These are phyloP conservation scores for Belgica antarctica DNA, from an alignment of 2,888 invertebrate species.

Conservation along the genomic window DNA sequence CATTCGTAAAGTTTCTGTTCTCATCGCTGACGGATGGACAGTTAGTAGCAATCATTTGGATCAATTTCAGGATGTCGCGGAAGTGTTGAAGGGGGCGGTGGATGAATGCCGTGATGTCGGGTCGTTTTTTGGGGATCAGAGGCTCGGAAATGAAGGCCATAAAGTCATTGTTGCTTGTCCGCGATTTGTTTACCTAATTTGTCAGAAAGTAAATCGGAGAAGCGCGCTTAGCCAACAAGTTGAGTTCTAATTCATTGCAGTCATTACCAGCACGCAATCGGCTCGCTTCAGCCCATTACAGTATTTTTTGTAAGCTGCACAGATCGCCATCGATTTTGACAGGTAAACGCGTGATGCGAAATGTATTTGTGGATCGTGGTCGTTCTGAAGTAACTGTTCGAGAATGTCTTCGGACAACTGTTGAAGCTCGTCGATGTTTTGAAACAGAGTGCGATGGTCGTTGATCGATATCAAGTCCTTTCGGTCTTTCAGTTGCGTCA, in stretches of 20 bases:
- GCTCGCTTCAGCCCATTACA: conserved; percentile 81
- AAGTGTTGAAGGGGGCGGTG: conserved; percentile 83
- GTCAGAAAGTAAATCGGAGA: conserved; percentile 16
- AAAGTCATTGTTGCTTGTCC: conserved; percentile 74
- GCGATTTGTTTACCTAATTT: conserved; percentile 64
- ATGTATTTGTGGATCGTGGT: conserved; percentile 68
- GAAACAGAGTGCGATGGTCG: conserved; percentile 77
- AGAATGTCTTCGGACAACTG: conserved; percentile 74
- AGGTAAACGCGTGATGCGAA: conserved; percentile 70
- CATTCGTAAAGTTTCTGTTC: conserved; percentile 53
- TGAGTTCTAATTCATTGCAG: background rate
- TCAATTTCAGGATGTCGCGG: conserved; percentile 62
- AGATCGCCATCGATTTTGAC: conserved; percentile 70
- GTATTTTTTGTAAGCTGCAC: conserved; percentile 76
- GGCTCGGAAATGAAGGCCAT: conserved; percentile 77
- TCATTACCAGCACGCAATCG: conserved; percentile 72
- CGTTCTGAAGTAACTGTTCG: conserved; percentile 70
- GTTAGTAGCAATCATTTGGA: conserved; percentile 58
- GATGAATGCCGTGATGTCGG: conserved; percentile 79
- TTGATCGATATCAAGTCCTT: conserved; percentile 72
- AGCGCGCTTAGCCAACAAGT: too few species aligned
- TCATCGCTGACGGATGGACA: conserved; percentile 55
- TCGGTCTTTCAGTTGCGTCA: conserved; percentile 70
- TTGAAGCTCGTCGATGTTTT: conserved; percentile 77
- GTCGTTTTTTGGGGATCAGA: conserved; percentile 74